Evolutionary conservation across 2,888 invertebrate genomes (phyloP), one percentile per base, ranked within the genome.

Genomic region (Lasioglossum villosulum): DNA sequence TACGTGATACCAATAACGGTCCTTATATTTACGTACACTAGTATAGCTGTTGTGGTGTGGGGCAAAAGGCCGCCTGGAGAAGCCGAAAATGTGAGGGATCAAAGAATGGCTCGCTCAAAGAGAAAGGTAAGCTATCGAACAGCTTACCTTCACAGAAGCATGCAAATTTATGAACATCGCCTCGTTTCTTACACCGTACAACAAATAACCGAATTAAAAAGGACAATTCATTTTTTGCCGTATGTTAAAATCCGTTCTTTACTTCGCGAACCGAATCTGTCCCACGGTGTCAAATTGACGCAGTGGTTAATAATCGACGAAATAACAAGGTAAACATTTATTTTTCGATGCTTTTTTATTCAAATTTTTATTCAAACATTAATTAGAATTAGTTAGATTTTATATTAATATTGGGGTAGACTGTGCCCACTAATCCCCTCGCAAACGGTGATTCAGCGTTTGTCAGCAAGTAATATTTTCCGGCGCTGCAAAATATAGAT

Each of bases 41-140:
- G 98, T 89, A 99, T 99, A 85, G 98, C 97, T 0, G 96, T 97
- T 75, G 97, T 97, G 23, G 98, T 99, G 71, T 98, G 98, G 98
- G 98, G 98, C 37, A 97, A 98, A 88, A 96, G 97, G 59, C 97
- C 98, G 12, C 98, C 98, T 0, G 98, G 98, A 0, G 98, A 98
- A 95, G 98, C 98, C 0, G 97, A 98, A 93, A 97, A 97, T 85
- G 97, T 96, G 10, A 96, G 98, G 71, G 98, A 98, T 95, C 97
- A 97, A 89, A 96, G 98, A 73, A 97, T 98, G 95, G 98, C 98
- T 16, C 96, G 97, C 88, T 98, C 98, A 3, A 98, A 98, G 95
- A 96, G 97, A 95, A 98, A 98, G 97, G 98, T 98, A 95, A 95
- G 95, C 3, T 56, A 42, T 42, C 75, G 42, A 45, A 48, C 10